Evolutionary conservation across 2,797 vertebrate genomes (phyloP).

Genomic region (Eulemur coronatus): DNA sequence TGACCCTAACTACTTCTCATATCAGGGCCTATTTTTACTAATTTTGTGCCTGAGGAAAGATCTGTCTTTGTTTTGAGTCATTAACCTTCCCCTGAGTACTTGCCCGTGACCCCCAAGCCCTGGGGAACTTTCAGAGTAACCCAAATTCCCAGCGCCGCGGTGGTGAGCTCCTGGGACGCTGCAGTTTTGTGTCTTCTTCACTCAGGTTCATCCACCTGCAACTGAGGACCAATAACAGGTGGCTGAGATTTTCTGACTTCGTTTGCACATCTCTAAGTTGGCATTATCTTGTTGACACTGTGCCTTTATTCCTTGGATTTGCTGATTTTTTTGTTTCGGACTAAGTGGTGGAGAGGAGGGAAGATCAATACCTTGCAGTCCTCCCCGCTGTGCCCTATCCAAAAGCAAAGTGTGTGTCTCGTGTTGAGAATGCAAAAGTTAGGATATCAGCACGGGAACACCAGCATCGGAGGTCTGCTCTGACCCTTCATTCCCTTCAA

Average conservation of each 20-base stretch:
- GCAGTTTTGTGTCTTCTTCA: neutral
- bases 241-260: neutral
- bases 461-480: accelerated
- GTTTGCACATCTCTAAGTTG: neutral
- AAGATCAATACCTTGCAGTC: neutral
- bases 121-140: neutral
- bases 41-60: neutral
- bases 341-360: too few relatives aligned
- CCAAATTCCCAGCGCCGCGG: neutral
- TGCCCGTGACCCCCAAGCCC: neutral
- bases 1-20: neutral
- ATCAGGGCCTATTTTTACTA: neutral
- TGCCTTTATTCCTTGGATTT: neutral
- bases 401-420: neutral
- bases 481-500: neutral
- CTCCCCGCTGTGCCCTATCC: too few relatives aligned
- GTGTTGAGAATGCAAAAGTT: neutral
- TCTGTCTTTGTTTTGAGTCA: neutral
- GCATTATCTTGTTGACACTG: neutral
- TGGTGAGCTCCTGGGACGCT: neutral
- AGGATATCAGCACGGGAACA: neutral
- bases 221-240: neutral
- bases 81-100: neutral
- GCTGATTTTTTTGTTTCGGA: neutral
- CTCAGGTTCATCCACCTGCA: neutral